Conservation (phyloP, 2,888 invertebrate species). For the Netelia melanura region DNA sequence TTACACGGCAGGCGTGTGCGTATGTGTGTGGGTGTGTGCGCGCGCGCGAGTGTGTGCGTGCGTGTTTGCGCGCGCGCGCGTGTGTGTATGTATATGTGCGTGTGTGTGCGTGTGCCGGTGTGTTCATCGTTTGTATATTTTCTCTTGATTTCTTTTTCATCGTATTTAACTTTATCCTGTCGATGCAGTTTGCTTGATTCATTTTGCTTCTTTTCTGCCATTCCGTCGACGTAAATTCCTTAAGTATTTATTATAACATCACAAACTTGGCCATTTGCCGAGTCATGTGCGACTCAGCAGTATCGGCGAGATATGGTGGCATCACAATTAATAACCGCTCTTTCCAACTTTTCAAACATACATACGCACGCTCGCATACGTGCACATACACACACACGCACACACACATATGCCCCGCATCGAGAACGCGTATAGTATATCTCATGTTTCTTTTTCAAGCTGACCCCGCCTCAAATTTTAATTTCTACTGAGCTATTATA, state of each 20-base stretch:
- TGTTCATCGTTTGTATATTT: slow-evolving; percentile 34
- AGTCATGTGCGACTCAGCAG: slow-evolving; percentile 83
- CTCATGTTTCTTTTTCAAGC: slow-evolving; percentile 45
- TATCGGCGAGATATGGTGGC: slow-evolving; percentile 92
- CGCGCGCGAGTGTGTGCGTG: slow-evolving; percentile 5
- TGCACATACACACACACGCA: slow-evolving; percentile 69
- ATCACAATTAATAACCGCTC: slow-evolving; percentile 87
- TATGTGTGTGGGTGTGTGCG: neutral
- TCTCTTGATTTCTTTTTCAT: slow-evolving; percentile 40
- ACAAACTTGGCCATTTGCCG: slow-evolving; percentile 84
- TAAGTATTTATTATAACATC: slow-evolving; percentile 84
- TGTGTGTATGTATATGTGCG: slow-evolving; percentile 61
- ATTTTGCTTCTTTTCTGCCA: slow-evolving; percentile 23
- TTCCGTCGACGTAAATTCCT: slow-evolving; percentile 77
- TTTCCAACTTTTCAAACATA: slow-evolving; percentile 77
- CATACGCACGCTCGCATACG: slow-evolving; percentile 72
- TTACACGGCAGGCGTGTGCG: slow-evolving; percentile 76
- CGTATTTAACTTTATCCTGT: slow-evolving; percentile 44
- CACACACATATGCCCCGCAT: slow-evolving; percentile 52
- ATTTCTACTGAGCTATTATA: slow-evolving; percentile 60
- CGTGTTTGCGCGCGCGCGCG: neutral
- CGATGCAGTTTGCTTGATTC: slow-evolving; percentile 26
- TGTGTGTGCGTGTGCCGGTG: slow-evolving; percentile 14
- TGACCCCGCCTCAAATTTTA: slow-evolving; percentile 64
- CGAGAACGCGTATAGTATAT: slow-evolving; percentile 63